Conservation (phyloP, 2,888 invertebrate genomes). For the Hipparchia semele region DNA sequence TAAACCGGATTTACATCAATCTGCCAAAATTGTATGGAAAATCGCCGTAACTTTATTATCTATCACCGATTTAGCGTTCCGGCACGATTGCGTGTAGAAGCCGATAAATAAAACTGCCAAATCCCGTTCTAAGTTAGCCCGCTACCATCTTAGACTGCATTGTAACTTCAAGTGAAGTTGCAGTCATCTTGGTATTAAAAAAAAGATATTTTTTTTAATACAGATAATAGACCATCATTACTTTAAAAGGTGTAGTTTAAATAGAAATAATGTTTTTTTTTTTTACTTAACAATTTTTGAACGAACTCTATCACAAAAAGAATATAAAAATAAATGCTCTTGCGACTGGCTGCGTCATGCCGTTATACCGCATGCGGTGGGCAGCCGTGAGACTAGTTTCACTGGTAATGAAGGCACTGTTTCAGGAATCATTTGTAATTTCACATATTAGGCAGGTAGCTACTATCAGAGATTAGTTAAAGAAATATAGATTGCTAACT, state of each 20-base stretch:
- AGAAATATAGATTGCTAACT: too few species aligned
- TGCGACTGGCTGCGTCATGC: conserved; percentile 66
- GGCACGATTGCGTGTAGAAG: too few species aligned
- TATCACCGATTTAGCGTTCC: too few species aligned
- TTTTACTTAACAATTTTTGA: conserved; percentile 29
- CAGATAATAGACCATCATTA: neutral
- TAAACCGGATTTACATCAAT: too few species aligned
- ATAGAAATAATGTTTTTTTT: neutral
- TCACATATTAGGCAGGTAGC: neutral
- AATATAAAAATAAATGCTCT: conserved; percentile 81
- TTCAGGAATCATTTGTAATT: conserved; percentile 30
- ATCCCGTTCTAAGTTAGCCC: too few species aligned
- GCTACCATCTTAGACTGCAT: too few species aligned
- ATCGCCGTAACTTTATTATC: too few species aligned
- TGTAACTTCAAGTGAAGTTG: too few species aligned
- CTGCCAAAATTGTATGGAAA: too few species aligned
- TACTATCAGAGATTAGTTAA: neutral
- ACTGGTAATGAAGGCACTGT: conserved; percentile 77
- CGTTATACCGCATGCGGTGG: conserved; percentile 40
- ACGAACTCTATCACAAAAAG: conserved; percentile 54
- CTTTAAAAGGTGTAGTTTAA: neutral
- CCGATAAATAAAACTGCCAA: too few species aligned
- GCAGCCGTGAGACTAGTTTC: conserved; percentile 75
- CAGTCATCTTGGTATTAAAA: too few species aligned
- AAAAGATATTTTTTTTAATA: too few species aligned